These are phyloP conservation scores for Pelmatolapia mariae DNA, from an alignment of 2,113 vertebrate genomes.

Conservation along the genomic window DNA sequence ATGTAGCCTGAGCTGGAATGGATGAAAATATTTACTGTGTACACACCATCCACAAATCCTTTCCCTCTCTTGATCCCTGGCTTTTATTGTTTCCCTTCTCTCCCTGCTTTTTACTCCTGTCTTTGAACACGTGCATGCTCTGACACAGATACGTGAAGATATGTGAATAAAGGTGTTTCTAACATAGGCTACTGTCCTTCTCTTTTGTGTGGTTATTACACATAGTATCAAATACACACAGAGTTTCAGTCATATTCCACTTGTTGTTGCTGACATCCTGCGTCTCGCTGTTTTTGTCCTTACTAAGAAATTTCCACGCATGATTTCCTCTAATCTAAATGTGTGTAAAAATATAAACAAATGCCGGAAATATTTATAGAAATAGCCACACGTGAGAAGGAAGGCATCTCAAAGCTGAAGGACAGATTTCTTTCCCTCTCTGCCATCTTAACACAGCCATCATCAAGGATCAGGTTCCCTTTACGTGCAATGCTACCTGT, in stretches of 20 bases:
- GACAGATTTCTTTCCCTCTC: slow-evolving; percentile 28
- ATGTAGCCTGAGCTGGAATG: background rate
- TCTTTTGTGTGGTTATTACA: slow-evolving; percentile 14
- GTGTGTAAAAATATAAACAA: slow-evolving; percentile 65
- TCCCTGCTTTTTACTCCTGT: background rate
- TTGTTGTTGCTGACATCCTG: background rate
- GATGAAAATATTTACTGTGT: background rate
- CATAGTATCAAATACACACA: background rate
- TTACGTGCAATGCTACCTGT: slow-evolving; percentile 1
- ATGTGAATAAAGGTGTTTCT: slow-evolving; percentile 32
- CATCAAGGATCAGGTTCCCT: slow-evolving; percentile 39
- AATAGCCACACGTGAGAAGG: slow-evolving; percentile 3
- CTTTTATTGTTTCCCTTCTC: background rate
- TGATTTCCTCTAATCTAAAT: slow-evolving; percentile 67
- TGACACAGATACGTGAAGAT: background rate
- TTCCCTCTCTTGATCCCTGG: background rate
- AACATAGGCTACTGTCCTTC: slow-evolving; percentile 10
- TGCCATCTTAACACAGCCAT: slow-evolving; percentile 50
- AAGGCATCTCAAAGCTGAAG: slow-evolving; percentile 28
- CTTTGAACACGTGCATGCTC: background rate
- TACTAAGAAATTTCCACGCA: slow-evolving; percentile 63
- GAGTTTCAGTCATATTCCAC: slow-evolving; percentile 8
- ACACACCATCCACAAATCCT: background rate
- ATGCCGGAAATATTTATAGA: slow-evolving; percentile 65
- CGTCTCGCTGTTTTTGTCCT: slow-evolving; percentile 22